Base-by-base conservation (phyloP, 2,113 vertebrate genomes). In the Myxocyprinus asiaticus region DNA sequence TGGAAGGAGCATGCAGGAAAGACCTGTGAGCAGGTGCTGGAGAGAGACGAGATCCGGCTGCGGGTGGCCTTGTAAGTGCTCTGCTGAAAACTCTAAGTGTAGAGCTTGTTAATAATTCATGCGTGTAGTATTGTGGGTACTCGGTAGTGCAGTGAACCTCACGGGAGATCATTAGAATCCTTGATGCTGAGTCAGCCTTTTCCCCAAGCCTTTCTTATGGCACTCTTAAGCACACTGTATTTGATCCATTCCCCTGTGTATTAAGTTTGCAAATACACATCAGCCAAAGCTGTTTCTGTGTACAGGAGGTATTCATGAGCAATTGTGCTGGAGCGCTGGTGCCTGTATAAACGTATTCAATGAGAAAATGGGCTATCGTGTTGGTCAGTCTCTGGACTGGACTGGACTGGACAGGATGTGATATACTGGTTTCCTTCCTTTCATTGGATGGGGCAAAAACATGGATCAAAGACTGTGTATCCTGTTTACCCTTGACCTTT, bases 1-100 rank as follows among this genome's bases (percentile, higher is more conserved):
- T 98, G 97, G 97, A 98, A 98, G 88, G 95, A 95, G 79, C 97
- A 98, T 76, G 92, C 91, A 42, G 96, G 96, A 81, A 96, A 97
- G 88, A 97, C 95, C 47, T 98, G 97, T 0, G 94, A 96, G 86
- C 93, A 98, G 88, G 93, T 98, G 87, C 93, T 96, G 62, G 96
- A 98, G 87, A 94, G 93, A 78, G 95, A 98, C 42, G 96, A 98
- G 91, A 97, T 97, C 86, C 96, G 94, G 83, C 96, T 97, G 88
- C 93, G 97, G 81, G 96, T 96, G 1, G 94, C 94, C 53, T 93
- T 98, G 96, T 97, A 88, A 96, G 96, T 95, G 66, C 12, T 73
- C 55, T 9, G 33, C 66, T 42, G 7, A 56, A 44, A 68, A 75
- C 11, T 5, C 12, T 56, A 15, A 33, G 12, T 9, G 43, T 45